Base-by-base conservation (phyloP, 2,888 invertebrate genomes). In the Amaurobius ferox region DNA sequence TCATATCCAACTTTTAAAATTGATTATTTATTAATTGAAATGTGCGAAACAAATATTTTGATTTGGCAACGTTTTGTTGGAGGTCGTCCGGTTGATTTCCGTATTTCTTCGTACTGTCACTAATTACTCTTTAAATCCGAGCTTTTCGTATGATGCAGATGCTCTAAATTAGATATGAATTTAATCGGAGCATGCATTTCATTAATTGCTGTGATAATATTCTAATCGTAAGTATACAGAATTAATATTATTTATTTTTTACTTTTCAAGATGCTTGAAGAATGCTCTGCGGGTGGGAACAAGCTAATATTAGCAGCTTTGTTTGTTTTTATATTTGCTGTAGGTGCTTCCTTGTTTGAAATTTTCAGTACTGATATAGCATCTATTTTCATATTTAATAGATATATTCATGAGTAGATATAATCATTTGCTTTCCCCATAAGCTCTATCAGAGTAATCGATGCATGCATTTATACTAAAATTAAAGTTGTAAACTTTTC, bases 41-140 rank as follows among this genome's bases (percentile, higher is more conserved):
- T n/a, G n/a, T n/a, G n/a, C n/a, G n/a, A n/a, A n/a, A n/a, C n/a
- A n/a, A n/a, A n/a, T n/a, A n/a, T n/a, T n/a, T n/a, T n/a, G n/a
- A 61, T 32, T 32, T 85, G 83, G 83, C 83, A 85, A 70, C 83
- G 29, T 29, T 77, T 71, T 73, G 55, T 3, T 55, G 77, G 83
- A 85, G 83, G 83, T 83, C 83, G 83, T 85, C 83, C 83, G 83
- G 83, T 85, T 71, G 71, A 85, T 85, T 85, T 85, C 77, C 83
- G 77, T 85, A 85, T 85, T 76, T 78, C 77, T 77, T 78, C 48
- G 48, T 55, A 77, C 40, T 85, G 77, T 71, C 83, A 72, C 66
- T 74, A 79, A 79, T 72, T 72, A 55, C 48, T 80, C 23, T 28
- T 64, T 72, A 40, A 40, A 68, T 26, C 68, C 48, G 81, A 83